Evolutionary conservation across 2,888 invertebrate species (phyloP).

Genomic region (Acrobasis suavella): DNA sequence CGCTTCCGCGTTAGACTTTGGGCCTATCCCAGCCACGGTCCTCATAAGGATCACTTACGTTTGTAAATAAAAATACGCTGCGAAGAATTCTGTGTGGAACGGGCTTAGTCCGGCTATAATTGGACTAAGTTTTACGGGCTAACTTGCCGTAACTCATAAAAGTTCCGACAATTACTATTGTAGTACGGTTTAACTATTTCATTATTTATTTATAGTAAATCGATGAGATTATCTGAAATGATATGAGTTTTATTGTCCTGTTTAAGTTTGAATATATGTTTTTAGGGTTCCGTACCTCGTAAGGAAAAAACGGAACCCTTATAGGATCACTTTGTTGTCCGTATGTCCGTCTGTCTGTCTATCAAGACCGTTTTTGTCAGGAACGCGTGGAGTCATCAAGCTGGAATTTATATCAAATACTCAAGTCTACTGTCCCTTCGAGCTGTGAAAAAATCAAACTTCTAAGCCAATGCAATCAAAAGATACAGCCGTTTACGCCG

Average conservation of each 20-base stretch:
- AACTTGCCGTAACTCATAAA: conserved; percentile 11
- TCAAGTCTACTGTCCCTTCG: too few species aligned
- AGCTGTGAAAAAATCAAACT: too few species aligned
- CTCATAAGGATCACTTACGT: conserved; percentile 10
- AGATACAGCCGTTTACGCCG: too few species aligned
- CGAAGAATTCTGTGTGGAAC: conserved; percentile 3
- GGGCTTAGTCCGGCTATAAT: conserved; percentile 13
- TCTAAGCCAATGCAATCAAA: too few species aligned
- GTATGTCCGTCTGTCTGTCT: too few species aligned
- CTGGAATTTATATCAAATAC: too few species aligned
- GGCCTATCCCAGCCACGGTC: not conserved
- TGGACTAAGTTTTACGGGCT: conserved; percentile 15
- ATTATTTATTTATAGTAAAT: not conserved
- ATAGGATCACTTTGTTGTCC: too few species aligned
- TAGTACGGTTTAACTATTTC: not conserved
- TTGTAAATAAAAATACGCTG: conserved; percentile 18
- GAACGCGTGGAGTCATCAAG: too few species aligned
- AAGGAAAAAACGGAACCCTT: too few species aligned
- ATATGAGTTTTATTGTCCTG: not conserved
- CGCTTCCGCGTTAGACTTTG: too few species aligned
- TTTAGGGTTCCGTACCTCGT: too few species aligned
- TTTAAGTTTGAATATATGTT: not conserved
- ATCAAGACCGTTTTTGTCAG: too few species aligned
- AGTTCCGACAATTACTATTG: not conserved
- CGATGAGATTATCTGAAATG: not conserved